phyloP scores from a whole-genome alignment of 2,797 vertebrate genomes.

The Lithobates pipiens region DNA sequence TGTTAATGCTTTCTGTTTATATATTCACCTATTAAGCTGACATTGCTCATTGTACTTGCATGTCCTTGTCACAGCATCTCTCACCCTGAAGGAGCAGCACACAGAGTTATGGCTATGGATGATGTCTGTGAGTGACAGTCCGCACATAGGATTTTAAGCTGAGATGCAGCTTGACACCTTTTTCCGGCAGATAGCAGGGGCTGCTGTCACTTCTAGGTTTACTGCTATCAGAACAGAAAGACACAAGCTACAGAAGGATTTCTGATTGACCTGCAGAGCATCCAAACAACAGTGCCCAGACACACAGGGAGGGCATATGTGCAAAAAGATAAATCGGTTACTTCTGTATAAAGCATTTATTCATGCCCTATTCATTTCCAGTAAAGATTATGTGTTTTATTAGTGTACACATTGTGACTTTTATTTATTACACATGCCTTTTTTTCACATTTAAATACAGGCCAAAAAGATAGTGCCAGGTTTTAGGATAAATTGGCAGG shows the following conservation, averaged over 20 bases:
- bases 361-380: not conserved
- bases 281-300: conserved; percentile 18
- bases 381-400: too few species aligned
- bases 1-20: conserved; percentile 1
- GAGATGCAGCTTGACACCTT: conserved; percentile 51
- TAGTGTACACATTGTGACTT: not conserved
- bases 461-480: too few species aligned
- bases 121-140: conserved; percentile 47
- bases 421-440: not conserved
- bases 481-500: too few species aligned
- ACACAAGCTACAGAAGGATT: conserved; percentile 32
- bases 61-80: conserved; percentile 55
- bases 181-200: conserved; percentile 36
- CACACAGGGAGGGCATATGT: conserved; percentile 24
- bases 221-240: conserved; percentile 8
- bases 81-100: conserved; percentile 44
- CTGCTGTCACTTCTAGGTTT: conserved; percentile 42
- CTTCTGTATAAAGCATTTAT: not conserved
- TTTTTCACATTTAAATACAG: too few species aligned
- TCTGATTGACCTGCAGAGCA: conserved; percentile 48
- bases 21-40: conserved; percentile 28
- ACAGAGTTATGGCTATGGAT: conserved; percentile 11
- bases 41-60: conserved; percentile 20
- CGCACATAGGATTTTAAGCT: conserved; percentile 10
- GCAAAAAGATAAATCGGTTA: conserved; percentile 2